Conservation (phyloP, 2,888 invertebrate genomes). For the Sarcophaga variegata region DNA sequence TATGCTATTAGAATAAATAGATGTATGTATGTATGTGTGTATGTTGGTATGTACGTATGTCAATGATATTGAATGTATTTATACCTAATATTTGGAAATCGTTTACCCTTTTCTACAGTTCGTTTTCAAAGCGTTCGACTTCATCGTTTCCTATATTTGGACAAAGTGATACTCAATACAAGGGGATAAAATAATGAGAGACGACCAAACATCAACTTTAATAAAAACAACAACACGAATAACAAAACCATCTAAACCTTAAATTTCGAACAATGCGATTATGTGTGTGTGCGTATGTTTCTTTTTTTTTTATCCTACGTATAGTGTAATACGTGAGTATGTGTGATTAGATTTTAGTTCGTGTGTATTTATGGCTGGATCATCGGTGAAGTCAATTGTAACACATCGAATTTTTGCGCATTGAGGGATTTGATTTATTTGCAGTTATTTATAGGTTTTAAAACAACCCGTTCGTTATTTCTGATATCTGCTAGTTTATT, state of each 20-base stretch:
- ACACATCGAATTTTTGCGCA: conserved; percentile 81
- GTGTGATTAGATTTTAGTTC: conserved; percentile 40
- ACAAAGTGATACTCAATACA: conserved; percentile 77
- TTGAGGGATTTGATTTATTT: conserved; percentile 82
- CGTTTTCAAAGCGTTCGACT: neutral
- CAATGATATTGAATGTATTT: neutral
- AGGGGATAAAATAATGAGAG: conserved; percentile 62
- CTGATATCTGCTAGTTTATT: conserved; percentile 51
- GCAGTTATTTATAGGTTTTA: conserved; percentile 80
- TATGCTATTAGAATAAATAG: conserved; percentile 35
- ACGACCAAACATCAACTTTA: conserved; percentile 56
- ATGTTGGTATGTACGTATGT: conserved; percentile 5
- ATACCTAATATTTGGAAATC: conserved; percentile 47
- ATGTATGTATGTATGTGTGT: conserved; percentile 9
- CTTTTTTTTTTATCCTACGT: neutral
- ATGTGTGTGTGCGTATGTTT: neutral
- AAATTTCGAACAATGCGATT: neutral
- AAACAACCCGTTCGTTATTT: conserved; percentile 66
- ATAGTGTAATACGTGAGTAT: neutral
- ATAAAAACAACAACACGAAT: conserved; percentile 48
- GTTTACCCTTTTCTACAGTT: conserved; percentile 73
- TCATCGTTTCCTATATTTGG: conserved; percentile 75
- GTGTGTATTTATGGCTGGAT: conserved; percentile 68
- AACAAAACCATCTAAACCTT: conserved; percentile 51
- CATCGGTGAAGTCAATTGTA: conserved; percentile 81